Conservation (phyloP, 2,888 invertebrate genomes). For the Platycnemis pennipes region DNA sequence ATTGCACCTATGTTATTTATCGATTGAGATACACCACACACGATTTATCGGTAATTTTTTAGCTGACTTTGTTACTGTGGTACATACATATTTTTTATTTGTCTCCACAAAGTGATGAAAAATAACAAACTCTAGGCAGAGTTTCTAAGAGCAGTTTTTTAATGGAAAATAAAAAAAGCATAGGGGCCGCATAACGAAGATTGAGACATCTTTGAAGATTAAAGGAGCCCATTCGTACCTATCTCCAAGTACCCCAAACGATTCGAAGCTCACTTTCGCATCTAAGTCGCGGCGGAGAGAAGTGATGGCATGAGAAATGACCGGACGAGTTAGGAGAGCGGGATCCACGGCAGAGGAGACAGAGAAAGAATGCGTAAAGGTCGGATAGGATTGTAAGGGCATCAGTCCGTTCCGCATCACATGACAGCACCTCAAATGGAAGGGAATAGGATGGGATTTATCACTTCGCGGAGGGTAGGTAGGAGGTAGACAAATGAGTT, state of each 20-base stretch:
- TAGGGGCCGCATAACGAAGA: neutral
- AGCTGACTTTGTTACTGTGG: too few relatives aligned
- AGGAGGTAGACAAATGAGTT: constrained; percentile 16
- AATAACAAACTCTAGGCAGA: too few relatives aligned
- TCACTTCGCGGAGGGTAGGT: neutral
- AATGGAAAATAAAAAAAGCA: too few relatives aligned
- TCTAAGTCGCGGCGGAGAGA: neutral
- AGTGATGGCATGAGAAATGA: neutral
- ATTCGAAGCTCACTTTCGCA: neutral
- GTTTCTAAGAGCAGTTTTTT: too few relatives aligned
- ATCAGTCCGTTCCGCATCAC: neutral
- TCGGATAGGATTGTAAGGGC: neutral
- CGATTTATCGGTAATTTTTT: too few relatives aligned
- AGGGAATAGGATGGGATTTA: neutral
- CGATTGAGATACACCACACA: too few relatives aligned
- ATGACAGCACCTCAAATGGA: neutral
- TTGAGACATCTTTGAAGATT: neutral
- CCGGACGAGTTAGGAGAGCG: neutral
- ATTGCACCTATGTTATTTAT: too few relatives aligned
- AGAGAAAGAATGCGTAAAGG: neutral
- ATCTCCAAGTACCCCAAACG: neutral
- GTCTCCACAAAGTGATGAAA: too few relatives aligned
- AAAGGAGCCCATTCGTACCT: neutral
- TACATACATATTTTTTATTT: too few relatives aligned
- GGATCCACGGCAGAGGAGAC: neutral